Evolutionary conservation across 2,113 vertebrate species (phyloP).

Genomic region (Phodopus roborovskii): DNA sequence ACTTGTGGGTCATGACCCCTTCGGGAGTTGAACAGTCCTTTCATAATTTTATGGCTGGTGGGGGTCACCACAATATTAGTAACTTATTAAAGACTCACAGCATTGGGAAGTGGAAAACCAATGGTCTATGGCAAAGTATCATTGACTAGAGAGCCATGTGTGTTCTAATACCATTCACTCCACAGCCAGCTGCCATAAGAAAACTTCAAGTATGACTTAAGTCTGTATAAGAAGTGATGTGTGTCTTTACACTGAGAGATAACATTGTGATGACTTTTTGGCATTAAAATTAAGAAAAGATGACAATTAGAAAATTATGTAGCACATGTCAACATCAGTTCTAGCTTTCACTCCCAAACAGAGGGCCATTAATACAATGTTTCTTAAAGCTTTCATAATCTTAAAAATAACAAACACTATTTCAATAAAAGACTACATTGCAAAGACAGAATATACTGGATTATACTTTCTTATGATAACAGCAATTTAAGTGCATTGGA

Average conservation of each 20-base stretch:
- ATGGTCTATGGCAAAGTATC: neutral
- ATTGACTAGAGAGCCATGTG: neutral
- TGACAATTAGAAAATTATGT: neutral
- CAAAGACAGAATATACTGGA: constrained; percentile 26
- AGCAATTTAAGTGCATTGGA: neutral
- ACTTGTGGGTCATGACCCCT: neutral
- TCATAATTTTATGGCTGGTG: neutral
- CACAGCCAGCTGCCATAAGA: neutral
- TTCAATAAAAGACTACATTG: neutral
- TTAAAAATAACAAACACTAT: constrained; percentile 44
- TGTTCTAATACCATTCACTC: neutral
- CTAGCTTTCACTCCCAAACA: neutral
- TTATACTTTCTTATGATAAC: constrained; percentile 1
- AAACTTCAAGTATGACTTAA: neutral
- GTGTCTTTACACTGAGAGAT: neutral
- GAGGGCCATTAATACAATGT: neutral
- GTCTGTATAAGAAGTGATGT: neutral
- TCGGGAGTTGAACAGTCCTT: no score
- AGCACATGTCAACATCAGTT: constrained; percentile 17
- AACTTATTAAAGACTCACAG: neutral
- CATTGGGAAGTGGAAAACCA: neutral
- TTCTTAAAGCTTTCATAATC: neutral
- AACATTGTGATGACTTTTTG: constrained; percentile 46
- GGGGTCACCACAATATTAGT: neutral
- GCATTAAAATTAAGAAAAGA: neutral